phyloP scores from a whole-genome alignment of 2,113 vertebrate species.

The Orientallactaga bullata region DNA sequence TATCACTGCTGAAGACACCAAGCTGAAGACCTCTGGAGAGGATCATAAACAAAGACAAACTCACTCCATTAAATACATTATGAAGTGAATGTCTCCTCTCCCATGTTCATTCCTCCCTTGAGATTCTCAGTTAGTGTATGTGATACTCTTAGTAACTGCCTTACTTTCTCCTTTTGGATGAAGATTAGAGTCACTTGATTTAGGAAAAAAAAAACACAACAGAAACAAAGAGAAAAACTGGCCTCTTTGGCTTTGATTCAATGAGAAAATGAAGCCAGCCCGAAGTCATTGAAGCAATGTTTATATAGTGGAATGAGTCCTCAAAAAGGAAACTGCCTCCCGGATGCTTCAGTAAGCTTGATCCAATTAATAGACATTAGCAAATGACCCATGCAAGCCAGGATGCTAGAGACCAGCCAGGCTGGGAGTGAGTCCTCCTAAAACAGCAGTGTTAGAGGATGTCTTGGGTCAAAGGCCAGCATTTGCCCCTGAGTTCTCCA shows the following conservation, averaged over 20 bases:
- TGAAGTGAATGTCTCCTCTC: neutral
- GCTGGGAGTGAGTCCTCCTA: neutral
- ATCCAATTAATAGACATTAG: neutral
- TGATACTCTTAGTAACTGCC: slow-evolving; percentile 30
- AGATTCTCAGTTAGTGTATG: slow-evolving; percentile 1
- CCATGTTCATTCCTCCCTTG: neutral
- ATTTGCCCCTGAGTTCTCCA: too few species aligned
- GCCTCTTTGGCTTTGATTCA: neutral
- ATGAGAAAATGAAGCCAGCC: neutral
- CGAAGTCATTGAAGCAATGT: neutral
- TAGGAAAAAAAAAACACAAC: neutral
- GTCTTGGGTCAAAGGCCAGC: neutral
- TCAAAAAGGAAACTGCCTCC: neutral
- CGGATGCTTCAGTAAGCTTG: neutral
- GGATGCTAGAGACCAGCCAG: neutral
- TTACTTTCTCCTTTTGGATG: slow-evolving; percentile 36
- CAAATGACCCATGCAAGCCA: neutral
- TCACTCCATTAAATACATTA: neutral
- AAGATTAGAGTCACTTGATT: slow-evolving; percentile 27
- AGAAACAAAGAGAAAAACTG: slow-evolving; percentile 1
- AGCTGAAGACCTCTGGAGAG: neutral
- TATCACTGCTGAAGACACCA: neutral
- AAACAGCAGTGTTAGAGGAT: neutral
- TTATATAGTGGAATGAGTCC: neutral
- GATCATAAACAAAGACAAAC: slow-evolving; percentile 14